Percentiles rank a stretch among this genome's conserved stretches.
Conservation (phyloP, 2,888 invertebrate species). For the Hypomecis punctinalis region DNA sequence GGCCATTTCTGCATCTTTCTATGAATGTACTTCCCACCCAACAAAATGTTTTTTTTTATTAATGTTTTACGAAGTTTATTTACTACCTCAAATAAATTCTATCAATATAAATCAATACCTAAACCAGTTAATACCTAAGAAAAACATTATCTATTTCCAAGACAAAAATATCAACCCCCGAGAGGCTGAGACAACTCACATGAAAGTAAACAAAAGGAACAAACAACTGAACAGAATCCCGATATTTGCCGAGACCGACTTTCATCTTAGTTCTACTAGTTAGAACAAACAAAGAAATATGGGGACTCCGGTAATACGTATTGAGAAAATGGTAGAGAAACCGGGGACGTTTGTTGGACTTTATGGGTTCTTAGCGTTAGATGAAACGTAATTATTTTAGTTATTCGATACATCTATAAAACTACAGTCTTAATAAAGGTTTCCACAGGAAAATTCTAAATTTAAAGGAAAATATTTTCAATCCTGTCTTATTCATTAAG, state of each 20-base stretch:
- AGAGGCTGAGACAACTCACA: constrained; percentile 17
- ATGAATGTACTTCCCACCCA: no score
- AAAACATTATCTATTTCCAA: constrained; percentile 2
- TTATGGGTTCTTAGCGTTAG: neutral
- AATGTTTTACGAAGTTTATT: no score
- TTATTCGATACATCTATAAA: no score
- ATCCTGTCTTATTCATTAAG: no score
- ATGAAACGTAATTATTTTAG: neutral
- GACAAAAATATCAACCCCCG: constrained; percentile 10
- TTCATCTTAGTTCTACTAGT: constrained; percentile 18
- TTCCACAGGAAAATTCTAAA: no score
- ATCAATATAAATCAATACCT: no score
- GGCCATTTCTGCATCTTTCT: no score
- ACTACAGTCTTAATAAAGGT: no score
- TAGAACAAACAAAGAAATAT: constrained; percentile 28
- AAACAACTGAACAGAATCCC: constrained; percentile 21
- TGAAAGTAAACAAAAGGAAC: constrained; percentile 23
- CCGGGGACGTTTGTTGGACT: neutral
- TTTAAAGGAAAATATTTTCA: no score
- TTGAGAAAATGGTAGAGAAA: neutral
- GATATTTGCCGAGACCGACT: constrained; percentile 21
- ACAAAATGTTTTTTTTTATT: no score
- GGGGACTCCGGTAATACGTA: neutral
- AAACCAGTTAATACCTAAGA: neutral
- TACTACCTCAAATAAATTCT: no score